Conservation (phyloP, 92 coral and sea anemone species). For the Parazoanthus atlanticus region DNA sequence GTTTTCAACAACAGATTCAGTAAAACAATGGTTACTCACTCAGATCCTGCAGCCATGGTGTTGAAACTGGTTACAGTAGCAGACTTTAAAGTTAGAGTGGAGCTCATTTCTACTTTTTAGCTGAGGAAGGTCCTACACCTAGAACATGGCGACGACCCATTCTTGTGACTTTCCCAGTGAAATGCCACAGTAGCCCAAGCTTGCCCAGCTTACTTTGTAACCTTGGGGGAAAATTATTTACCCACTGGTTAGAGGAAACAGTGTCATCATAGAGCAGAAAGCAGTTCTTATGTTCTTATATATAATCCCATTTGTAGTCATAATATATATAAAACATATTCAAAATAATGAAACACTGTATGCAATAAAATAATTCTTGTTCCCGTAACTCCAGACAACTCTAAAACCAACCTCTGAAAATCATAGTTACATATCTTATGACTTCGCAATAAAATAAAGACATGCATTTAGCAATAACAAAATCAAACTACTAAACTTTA, state of each 20-base stretch:
- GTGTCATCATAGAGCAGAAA: not conserved
- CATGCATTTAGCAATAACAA: not conserved
- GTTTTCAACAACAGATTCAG: not conserved
- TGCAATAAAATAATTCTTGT: too few species aligned
- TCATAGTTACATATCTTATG: not conserved
- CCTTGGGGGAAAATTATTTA: conserved; percentile 13
- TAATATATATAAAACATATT: not conserved
- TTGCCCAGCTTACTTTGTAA: conserved; percentile 21
- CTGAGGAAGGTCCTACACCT: conserved; percentile 1
- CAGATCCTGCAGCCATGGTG: conserved; percentile 98
- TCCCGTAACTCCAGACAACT: not conserved
- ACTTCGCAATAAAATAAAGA: not conserved
- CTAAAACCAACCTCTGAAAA: not conserved
- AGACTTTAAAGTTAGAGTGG: conserved; percentile 58
- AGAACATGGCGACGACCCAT: conserved; percentile 27
- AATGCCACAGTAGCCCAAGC: conserved; percentile 39
- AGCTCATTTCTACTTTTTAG: conserved; percentile 53
- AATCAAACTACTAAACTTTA: not conserved
- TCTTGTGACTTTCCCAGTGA: conserved; percentile 36
- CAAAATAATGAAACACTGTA: not conserved
- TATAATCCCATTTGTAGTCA: not conserved
- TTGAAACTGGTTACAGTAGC: conserved; percentile 53
- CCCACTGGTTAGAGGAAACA: conserved; percentile 17
- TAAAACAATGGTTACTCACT: conserved; percentile 72
- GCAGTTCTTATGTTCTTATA: not conserved